A percentile compares a stretch with the other conserved stretches of the same genome.
phyloP scores from a whole-genome alignment of 2,888 invertebrate species.

The Chrysolina americana region DNA sequence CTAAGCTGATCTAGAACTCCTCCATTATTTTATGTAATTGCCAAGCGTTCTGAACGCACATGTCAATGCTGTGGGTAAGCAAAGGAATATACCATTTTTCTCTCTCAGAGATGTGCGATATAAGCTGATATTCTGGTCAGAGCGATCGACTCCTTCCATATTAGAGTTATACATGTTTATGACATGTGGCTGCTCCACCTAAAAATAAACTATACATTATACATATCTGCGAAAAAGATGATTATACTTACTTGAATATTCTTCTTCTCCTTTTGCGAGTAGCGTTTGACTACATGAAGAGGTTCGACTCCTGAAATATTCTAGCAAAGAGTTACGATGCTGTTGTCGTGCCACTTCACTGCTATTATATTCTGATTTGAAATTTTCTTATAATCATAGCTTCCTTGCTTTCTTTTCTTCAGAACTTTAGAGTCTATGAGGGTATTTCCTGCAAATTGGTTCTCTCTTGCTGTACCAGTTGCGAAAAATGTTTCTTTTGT shows the following conservation, averaged over 20 bases:
- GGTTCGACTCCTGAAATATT: slow-evolving; percentile 18
- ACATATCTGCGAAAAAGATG: neutral
- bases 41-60: slow-evolving; percentile 30
- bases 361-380: slow-evolving; percentile 25
- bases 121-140: too few species aligned
- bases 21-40: slow-evolving; percentile 33
- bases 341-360: slow-evolving; percentile 51
- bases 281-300: slow-evolving; percentile 19
- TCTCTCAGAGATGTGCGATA: slow-evolving; percentile 28
- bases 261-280: slow-evolving; percentile 13
- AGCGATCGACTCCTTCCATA: slow-evolving; percentile 56
- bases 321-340: slow-evolving; percentile 41
- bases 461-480: too few species aligned
- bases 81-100: slow-evolving; percentile 13
- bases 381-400: slow-evolving; percentile 36
- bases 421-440: slow-evolving; percentile 30
- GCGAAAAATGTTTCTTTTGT: too few species aligned
- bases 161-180: slow-evolving; percentile 51
- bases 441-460: too few species aligned
- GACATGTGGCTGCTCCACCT: too few species aligned
- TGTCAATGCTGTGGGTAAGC: neutral
- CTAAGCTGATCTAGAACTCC: too few species aligned
- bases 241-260: slow-evolving; percentile 8
- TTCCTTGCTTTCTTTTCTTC: slow-evolving; percentile 42
- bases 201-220: slow-evolving; percentile 20